Evolutionary conservation across 2,113 vertebrate species (phyloP), one percentile per base, ranked within the genome.

Genomic region (Lutjanus erythropterus): DNA sequence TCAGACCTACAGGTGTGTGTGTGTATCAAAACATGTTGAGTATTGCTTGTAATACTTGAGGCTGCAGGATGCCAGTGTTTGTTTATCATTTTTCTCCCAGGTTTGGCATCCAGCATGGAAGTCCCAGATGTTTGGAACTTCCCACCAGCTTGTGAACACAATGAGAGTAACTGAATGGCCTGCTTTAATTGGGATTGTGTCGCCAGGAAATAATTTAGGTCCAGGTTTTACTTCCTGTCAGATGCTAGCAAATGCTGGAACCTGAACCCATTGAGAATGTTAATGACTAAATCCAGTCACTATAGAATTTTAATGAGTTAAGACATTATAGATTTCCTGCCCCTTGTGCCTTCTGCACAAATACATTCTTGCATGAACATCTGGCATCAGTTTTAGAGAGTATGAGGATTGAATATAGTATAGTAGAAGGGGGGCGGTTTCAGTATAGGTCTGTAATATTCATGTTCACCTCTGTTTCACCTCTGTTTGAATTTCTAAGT

Each of bases 121-220:
- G 75, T 31, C 75, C 80, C 88, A 90, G 83, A 84, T 90, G 88
- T 84, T 82, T 84, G 81, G 71, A 79, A 58, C 71, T 53, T 73
- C 71, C 78, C 71, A 73, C 46, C 83, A 74, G 77, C 71, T 73
- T 79, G 77, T 71, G 62, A 74, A 74, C 53, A 82, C 75, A 77
- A 80, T 27, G 35, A 79, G 56, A 60, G 52, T 18, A 76, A 71
- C 23, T 39, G 64, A 68, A 67, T 33, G 47, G 9, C 76, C 50
- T 49, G 9, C 74, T 86, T 76, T 86, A 88, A 88, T 88, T 82
- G 37, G 60, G 35, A 79, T 44, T 52, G 49, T 62, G 62, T 72
- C 49, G 29, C 69, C 60, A 61, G 69, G 42, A 79, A 72, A 56
- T 37, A 41, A 77, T 66, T 64, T 27, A 35, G 58, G 44, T 80